Conservation (phyloP, 2,113 vertebrate species). For the Onychostoma macrolepis region DNA sequence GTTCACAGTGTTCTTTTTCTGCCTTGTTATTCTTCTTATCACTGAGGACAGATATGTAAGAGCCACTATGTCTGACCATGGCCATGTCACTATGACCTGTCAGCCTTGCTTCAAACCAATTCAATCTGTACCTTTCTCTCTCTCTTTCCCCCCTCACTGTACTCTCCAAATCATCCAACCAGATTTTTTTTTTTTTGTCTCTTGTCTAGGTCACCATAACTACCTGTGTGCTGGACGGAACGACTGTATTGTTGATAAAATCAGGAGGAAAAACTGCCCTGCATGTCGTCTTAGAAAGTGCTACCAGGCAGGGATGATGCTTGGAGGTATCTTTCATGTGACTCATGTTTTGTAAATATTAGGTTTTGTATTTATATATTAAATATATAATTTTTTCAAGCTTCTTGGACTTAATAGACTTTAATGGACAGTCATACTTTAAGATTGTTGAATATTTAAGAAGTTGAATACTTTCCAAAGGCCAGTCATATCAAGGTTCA, state of each 20-base stretch:
- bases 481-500: too few species aligned
- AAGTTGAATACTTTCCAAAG: background rate
- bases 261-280: conserved; percentile 97
- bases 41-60: conserved; percentile 65
- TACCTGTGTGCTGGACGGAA: conserved; percentile 98
- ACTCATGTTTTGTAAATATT: background rate
- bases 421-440: background rate
- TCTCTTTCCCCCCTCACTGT: background rate
- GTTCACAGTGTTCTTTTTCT: conserved; percentile 65
- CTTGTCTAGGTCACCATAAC: conserved; percentile 89
- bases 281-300: conserved; percentile 96
- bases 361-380: background rate
- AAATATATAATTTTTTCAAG: background rate
- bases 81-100: conserved; percentile 76
- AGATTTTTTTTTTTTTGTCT: background rate
- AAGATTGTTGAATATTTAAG: background rate
- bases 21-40: conserved; percentile 73
- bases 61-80: conserved; percentile 71
- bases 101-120: conserved; percentile 68
- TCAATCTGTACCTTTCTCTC: conserved; percentile 11
- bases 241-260: conserved; percentile 98
- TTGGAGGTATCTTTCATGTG: conserved; percentile 84
- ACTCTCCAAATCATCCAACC: background rate
- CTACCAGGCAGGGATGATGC: conserved; percentile 97
- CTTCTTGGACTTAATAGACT: background rate